Evolutionary conservation across 2,113 vertebrate species (phyloP).

Genomic region (Panurus biarmicus): DNA sequence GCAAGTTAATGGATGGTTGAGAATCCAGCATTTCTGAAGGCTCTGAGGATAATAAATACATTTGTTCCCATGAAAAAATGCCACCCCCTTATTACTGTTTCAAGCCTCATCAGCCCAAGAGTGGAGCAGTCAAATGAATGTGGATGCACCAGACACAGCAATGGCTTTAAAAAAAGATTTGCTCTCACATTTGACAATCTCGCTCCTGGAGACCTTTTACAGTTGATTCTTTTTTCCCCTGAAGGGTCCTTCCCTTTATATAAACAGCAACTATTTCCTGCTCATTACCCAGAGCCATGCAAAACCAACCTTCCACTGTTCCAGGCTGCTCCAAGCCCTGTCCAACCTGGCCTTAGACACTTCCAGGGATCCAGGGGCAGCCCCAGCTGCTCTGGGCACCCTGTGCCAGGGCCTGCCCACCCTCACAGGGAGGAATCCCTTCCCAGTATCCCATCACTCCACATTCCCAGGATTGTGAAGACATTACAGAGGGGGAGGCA

Average conservation of each 20-base stretch:
- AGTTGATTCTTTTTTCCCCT: neutral
- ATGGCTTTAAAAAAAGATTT: neutral
- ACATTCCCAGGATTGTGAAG: neutral
- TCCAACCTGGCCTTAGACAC: neutral
- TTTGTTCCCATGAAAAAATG: neutral
- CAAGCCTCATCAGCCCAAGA: slow-evolving; percentile 36
- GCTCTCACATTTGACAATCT: neutral
- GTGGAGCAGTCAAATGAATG: neutral
- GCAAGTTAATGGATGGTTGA: slow-evolving; percentile 5
- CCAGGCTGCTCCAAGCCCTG: accelerated
- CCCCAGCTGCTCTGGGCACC: neutral
- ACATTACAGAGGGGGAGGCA: neutral
- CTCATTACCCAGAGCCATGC: neutral
- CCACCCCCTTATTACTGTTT: slow-evolving; percentile 22
- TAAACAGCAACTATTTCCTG: neutral
- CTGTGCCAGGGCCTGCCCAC: neutral
- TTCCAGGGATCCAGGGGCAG: neutral
- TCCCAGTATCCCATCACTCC: neutral
- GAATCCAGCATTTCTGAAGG: neutral
- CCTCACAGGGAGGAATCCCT: neutral
- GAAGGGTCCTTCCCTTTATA: neutral
- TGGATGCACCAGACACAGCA: neutral
- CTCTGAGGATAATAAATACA: slow-evolving; percentile 2
- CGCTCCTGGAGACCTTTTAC: neutral
- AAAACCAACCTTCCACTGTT: neutral